phyloP scores from a whole-genome alignment of 35 echinoderm and acorn worm genomes.

The Ophiothrix spiculata region DNA sequence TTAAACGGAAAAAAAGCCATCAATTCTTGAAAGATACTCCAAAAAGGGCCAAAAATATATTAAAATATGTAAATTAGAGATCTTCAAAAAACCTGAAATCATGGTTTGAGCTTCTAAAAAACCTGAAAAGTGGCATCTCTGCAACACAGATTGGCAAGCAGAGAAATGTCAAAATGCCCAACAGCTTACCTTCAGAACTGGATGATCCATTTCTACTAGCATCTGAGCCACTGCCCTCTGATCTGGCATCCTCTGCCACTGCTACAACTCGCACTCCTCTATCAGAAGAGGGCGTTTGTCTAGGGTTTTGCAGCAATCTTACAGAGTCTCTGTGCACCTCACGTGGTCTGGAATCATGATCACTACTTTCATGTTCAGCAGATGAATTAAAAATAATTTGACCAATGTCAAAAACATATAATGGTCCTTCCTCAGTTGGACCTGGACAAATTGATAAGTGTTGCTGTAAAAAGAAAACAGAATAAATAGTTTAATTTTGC shows the following conservation, averaged over 20 bases:
- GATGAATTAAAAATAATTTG: slow-evolving; percentile 78
- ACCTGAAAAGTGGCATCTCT: too few relatives aligned
- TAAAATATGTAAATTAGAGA: too few relatives aligned
- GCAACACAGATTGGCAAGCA: too few relatives aligned
- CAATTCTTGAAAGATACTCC: too few relatives aligned
- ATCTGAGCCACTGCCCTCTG: slow-evolving; percentile 40
- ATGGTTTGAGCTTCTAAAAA: too few relatives aligned
- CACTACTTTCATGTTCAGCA: slow-evolving; percentile 26
- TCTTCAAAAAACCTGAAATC: too few relatives aligned
- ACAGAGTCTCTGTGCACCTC: slow-evolving; percentile 29
- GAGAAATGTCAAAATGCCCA: too few relatives aligned
- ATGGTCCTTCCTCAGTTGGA: slow-evolving; percentile 48
- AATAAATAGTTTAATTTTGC: too few relatives aligned
- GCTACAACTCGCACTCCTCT: slow-evolving; percentile 50
- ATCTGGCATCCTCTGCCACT: slow-evolving; percentile 41
- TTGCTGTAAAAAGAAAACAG: slow-evolving; percentile 25
- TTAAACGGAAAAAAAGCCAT: too few relatives aligned
- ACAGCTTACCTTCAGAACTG: slow-evolving; percentile 61
- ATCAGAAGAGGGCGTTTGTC: background rate
- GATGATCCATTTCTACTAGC: slow-evolving; percentile 56
- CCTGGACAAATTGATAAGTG: slow-evolving; percentile 59
- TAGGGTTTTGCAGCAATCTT: slow-evolving; percentile 16
- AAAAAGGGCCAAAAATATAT: too few relatives aligned
- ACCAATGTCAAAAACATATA: slow-evolving; percentile 77
- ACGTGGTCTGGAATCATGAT: background rate